Conservation (phyloP, 1,140 invertebrate species). For the Lepidotrigona ventralis region DNA sequence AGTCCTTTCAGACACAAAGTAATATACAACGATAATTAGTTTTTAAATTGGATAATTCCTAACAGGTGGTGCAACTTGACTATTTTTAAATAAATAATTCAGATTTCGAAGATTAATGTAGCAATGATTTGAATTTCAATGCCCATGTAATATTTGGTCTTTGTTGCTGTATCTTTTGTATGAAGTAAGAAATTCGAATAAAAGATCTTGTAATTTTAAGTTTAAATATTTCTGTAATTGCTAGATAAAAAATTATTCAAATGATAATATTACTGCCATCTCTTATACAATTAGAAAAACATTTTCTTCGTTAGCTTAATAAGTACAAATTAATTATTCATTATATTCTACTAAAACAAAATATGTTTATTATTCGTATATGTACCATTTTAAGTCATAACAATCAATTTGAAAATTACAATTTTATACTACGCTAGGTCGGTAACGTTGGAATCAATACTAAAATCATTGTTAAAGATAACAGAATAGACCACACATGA, state of each 20-base stretch:
- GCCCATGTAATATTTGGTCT: background rate
- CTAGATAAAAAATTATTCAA: background rate
- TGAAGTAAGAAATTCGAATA: background rate
- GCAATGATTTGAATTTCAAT: background rate
- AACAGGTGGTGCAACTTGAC: background rate
- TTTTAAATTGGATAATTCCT: background rate
- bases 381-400: background rate
- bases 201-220: background rate
- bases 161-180: too few species aligned
- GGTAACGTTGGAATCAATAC: background rate
- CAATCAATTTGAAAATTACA: background rate
- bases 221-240: background rate
- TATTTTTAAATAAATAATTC: background rate
- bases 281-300: background rate
- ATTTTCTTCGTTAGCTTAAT: background rate
- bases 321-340: background rate
- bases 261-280: conserved; percentile 6
- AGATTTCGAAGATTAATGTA: too few species aligned
- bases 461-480: background rate
- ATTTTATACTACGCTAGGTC: background rate
- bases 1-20: background rate
- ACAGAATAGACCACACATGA: background rate
- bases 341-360: background rate
- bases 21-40: too few species aligned
- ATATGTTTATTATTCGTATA: background rate